Evolutionary conservation across 2,113 vertebrate species (phyloP), one percentile per base, ranked within the genome.

Genomic region (Acanthochromis polyacanthus): DNA sequence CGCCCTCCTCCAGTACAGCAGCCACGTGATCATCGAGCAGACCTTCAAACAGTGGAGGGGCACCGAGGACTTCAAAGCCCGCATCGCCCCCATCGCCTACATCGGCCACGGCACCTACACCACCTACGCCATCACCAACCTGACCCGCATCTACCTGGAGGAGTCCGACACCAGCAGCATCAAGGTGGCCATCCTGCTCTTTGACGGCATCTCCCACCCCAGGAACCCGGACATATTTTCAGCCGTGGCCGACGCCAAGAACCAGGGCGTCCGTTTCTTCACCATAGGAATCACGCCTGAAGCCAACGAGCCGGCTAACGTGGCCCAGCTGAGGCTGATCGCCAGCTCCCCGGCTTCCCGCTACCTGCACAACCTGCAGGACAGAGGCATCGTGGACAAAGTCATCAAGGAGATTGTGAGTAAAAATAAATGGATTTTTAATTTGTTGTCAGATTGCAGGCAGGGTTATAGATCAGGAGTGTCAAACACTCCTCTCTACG

Each of bases 1-100:
- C 0, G 96, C 96, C 43, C 91, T 98, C 68, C 94, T 98, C 3
- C 97, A 98, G 91, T 98, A 97, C 86, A 98, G 97, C 93, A 98
- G 96, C 91, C 95, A 95, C 0, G 96, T 97, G 61, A 92, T 91
- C 78, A 90, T 94, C 1, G 96, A 97, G 83, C 96, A 96, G 85
- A 95, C 93, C n/a, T 98, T 98, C 90, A 94, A 84, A 51, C 94
- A 96, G 75, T 98, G 96, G 97, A 88, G 78, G 75, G 96, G 96
- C 48, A 84, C 90, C 0, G 94, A 95, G 11, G 88, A 92, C 65
- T 97, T 98, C 90, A 96, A 95, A 88, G 89, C 95, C 22, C 91
- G 71, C 7, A 74, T 97, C 17, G 71, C 87, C 28, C 94, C 96
- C 10, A 94, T 98, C 14, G 38, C 57, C 1, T 96, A 95, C 81